Evolutionary conservation across 2,888 invertebrate species (phyloP).

Genomic region (Sialis fuliginosa): DNA sequence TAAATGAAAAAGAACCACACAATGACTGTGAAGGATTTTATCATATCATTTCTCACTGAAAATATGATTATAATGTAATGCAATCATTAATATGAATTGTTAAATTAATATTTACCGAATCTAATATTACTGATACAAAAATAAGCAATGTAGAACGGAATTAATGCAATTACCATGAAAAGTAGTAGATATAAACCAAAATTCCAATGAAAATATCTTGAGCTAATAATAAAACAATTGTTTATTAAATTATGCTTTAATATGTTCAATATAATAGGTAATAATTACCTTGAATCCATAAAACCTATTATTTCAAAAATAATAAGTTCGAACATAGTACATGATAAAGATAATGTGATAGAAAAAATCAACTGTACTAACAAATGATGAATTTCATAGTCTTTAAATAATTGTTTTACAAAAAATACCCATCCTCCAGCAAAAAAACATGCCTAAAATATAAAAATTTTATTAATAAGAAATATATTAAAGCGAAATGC

Average conservation of each 20-base stretch:
- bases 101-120: conserved; percentile 37
- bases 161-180: conserved; percentile 85
- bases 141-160: conserved; percentile 94
- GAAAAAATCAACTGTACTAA: conserved; percentile 93
- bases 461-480: conserved; percentile 6
- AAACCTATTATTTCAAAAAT: conserved; percentile 97
- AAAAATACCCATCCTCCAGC: conserved; percentile 97
- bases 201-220: conserved; percentile 90
- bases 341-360: conserved; percentile 86
- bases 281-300: conserved; percentile 65
- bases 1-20: conserved; percentile 86
- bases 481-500: background rate
- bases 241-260: background rate
- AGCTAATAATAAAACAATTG: conserved; percentile 35
- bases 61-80: background rate
- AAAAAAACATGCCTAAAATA: conserved; percentile 75
- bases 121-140: conserved; percentile 80
- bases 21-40: conserved; percentile 59
- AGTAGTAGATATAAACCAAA: conserved; percentile 77
- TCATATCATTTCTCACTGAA: conserved; percentile 55
- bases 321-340: conserved; percentile 97
- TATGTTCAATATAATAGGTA: conserved; percentile 9
- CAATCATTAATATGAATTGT: background rate
- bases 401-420: conserved; percentile 87
- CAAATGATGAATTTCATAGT: conserved; percentile 93